phyloP scores from a whole-genome alignment of 2,113 vertebrate genomes.

The Phaethon lepturus region DNA sequence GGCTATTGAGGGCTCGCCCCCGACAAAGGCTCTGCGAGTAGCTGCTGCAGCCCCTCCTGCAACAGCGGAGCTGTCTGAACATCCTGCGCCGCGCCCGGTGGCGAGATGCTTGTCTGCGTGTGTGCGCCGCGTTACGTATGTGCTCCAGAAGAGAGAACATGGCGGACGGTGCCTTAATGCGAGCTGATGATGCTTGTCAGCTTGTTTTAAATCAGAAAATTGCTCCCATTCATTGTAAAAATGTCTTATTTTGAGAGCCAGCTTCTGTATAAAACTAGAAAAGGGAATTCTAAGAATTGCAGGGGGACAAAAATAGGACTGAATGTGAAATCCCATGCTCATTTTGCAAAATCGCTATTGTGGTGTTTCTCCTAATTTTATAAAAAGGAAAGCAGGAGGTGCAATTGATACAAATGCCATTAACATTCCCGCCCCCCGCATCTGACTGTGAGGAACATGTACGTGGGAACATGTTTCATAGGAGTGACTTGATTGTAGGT shows the following conservation, averaged over 20 bases:
- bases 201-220: not conserved
- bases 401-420: not conserved
- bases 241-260: not conserved
- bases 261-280: not conserved
- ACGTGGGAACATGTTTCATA: fast-evolving
- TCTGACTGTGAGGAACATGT: too few relatives aligned
- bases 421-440: too few relatives aligned
- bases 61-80: not conserved
- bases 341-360: not conserved
- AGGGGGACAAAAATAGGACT: not conserved
- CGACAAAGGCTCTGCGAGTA: not conserved
- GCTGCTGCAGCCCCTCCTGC: not conserved
- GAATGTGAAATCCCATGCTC: not conserved
- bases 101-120: not conserved
- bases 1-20: not conserved
- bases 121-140: fast-evolving
- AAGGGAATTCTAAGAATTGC: not conserved
- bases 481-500: not conserved
- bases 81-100: not conserved
- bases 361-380: not conserved
- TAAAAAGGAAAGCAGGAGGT: not conserved
- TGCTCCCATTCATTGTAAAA: not conserved
- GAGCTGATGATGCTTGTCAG: not conserved
- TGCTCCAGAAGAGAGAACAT: not conserved
- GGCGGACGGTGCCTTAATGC: not conserved